Conservation (phyloP, 2,888 invertebrate species). For the Heliconius erato region DNA sequence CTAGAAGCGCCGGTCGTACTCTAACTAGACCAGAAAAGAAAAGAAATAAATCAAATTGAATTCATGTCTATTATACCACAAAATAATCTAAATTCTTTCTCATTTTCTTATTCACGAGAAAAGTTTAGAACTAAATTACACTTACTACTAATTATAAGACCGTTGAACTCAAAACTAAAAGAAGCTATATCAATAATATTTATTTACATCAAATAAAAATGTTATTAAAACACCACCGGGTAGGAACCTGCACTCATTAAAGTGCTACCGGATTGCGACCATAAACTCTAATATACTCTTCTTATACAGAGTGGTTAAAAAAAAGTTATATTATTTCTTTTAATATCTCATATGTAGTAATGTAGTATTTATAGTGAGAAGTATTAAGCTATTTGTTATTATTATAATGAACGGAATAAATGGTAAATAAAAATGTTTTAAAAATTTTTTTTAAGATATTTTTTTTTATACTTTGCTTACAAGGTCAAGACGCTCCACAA, state of each 20-base stretch:
- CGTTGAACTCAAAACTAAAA: not conserved
- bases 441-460: too few relatives aligned
- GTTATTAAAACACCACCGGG: slow-evolving; percentile 24
- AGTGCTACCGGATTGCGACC: slow-evolving; percentile 68
- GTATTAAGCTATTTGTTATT: too few relatives aligned
- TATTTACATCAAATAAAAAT: slow-evolving; percentile 35
- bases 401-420: too few relatives aligned
- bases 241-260: slow-evolving; percentile 66
- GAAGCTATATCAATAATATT: slow-evolving; percentile 6
- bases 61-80: not conserved
- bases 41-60: not conserved
- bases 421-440: too few relatives aligned
- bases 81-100: not conserved
- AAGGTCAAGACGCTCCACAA: too few relatives aligned
- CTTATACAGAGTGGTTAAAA: slow-evolving; percentile 56
- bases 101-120: not conserved
- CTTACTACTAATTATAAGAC: not conserved
- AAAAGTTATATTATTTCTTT: not conserved
- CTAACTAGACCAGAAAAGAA: not conserved
- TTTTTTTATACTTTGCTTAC: too few relatives aligned
- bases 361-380: too few relatives aligned
- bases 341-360: too few relatives aligned
- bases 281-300: slow-evolving; percentile 61
- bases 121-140: not conserved
- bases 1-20: not conserved